These are phyloP conservation scores for Oligia fasciuncula DNA, from an alignment of 2,888 invertebrate species.

Conservation along the genomic window DNA sequence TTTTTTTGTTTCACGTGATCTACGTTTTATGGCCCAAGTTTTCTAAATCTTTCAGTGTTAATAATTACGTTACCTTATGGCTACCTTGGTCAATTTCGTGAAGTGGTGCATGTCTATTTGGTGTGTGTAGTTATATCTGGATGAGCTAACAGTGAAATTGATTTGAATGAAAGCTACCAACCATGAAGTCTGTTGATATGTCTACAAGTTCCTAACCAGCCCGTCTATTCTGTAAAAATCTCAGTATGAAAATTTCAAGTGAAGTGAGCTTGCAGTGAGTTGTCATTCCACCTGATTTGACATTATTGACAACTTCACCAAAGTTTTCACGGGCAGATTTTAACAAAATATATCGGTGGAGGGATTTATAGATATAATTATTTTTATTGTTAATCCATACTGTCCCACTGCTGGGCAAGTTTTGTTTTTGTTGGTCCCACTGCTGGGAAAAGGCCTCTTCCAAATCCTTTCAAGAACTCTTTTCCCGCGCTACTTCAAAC, in stretches of 20 bases:
- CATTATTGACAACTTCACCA: neutral
- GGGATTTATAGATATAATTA: too few relatives aligned
- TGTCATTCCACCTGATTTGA: neutral
- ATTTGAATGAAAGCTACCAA: neutral
- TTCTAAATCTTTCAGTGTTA: neutral
- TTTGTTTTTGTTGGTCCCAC: too few relatives aligned
- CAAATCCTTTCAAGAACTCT: neutral
- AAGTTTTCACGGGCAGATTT: neutral
- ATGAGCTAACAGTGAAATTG: neutral
- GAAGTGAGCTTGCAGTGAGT: neutral
- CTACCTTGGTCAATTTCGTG: neutral
- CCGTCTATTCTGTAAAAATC: neutral
- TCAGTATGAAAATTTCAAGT: neutral
- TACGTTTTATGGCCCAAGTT: neutral
- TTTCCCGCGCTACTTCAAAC: neutral
- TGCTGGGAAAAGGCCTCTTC: too few relatives aligned
- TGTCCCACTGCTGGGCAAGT: too few relatives aligned
- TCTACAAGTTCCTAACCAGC: neutral
- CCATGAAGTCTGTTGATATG: neutral
- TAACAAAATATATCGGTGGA: too few relatives aligned
- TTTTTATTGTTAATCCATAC: too few relatives aligned
- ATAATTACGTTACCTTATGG: neutral
- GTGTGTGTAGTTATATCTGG: neutral
- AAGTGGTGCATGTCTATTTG: slow-evolving; percentile 7
- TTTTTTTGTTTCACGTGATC: slow-evolving; percentile 6